These are phyloP conservation scores for Hermodice carunculata DNA, from an alignment of 2,888 invertebrate species.

Conservation along the genomic window DNA sequence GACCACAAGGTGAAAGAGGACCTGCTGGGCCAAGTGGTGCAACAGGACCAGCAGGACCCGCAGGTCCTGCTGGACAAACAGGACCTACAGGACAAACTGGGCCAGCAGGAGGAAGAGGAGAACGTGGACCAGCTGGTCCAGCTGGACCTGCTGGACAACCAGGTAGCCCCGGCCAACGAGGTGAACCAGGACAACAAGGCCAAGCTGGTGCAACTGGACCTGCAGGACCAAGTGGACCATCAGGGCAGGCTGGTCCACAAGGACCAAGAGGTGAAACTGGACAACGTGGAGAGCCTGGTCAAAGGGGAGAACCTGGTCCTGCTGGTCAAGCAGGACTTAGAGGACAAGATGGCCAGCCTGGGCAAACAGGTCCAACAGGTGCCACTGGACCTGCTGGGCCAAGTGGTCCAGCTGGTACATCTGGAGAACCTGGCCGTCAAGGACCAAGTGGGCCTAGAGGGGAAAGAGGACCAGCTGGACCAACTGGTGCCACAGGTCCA, in stretches of 20 bases:
- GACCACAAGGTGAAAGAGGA: constrained; percentile 26
- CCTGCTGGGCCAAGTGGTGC: constrained; percentile 16
- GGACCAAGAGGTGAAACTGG: constrained; percentile 18
- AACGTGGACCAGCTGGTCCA: constrained; percentile 13
- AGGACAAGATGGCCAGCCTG: constrained; percentile 26
- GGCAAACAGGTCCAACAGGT: constrained; percentile 22
- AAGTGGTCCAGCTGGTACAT: constrained; percentile 8
- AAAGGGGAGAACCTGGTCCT: constrained; percentile 14
- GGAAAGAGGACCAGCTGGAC: constrained; percentile 25
- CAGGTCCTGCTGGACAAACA: constrained; percentile 13
- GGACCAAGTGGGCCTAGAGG: constrained; percentile 25
- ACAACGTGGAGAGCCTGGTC: constrained; percentile 21
- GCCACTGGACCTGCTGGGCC: constrained; percentile 18
- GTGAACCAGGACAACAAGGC: constrained; percentile 41
- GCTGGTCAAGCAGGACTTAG: constrained; percentile 13
- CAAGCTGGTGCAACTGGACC: constrained; percentile 21
- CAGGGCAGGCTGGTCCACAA: constrained; percentile 12
- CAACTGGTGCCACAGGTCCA: constrained; percentile 20
- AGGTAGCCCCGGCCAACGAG: constrained; percentile 34
- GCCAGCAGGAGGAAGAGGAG: constrained; percentile 9
- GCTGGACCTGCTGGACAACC: constrained; percentile 21
- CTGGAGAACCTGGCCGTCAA: constrained; percentile 12
- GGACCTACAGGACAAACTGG: constrained; percentile 20
- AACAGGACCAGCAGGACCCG: constrained; percentile 23
- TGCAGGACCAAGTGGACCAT: constrained; percentile 18